phyloP scores from a whole-genome alignment of 2,888 invertebrate species.

The Ornithoptera priamus region DNA sequence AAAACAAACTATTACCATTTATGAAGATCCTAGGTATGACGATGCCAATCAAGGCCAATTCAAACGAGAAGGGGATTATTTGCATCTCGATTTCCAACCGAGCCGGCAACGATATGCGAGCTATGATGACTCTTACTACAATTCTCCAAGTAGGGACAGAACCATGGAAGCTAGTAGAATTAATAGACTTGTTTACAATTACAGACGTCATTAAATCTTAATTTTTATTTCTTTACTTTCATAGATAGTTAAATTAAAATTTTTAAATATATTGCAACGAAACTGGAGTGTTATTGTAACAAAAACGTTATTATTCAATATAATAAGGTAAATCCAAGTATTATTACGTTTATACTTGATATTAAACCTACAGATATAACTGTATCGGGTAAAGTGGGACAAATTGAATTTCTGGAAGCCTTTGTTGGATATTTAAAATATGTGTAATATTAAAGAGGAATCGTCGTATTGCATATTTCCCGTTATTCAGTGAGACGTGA shows the following conservation, averaged over 20 bases:
- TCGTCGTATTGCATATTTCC: constrained; percentile 56
- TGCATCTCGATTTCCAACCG: constrained; percentile 70
- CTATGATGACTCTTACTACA: constrained; percentile 71
- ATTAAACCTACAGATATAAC: background rate
- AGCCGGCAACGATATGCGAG: constrained; percentile 70
- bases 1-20: constrained; percentile 75
- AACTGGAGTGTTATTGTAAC: background rate
- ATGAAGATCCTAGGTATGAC: constrained; percentile 73
- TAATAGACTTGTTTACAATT: constrained; percentile 75
- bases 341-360: background rate
- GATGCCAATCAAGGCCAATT: constrained; percentile 64
- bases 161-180: constrained; percentile 71
- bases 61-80: constrained; percentile 63
- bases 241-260: background rate
- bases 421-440: constrained; percentile 32
- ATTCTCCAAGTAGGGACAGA: constrained; percentile 47
- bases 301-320: background rate
- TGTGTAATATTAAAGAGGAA: constrained; percentile 47
- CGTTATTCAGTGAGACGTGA: constrained; percentile 54
- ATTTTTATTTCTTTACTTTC: background rate
- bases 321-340: background rate
- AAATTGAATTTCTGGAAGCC: constrained; percentile 31
- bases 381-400: background rate
- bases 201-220: constrained; percentile 57
- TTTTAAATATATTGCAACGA: background rate